Evolutionary conservation across 2,113 vertebrate genomes (phyloP).

Genomic region (Syrrhaptes paradoxus): DNA sequence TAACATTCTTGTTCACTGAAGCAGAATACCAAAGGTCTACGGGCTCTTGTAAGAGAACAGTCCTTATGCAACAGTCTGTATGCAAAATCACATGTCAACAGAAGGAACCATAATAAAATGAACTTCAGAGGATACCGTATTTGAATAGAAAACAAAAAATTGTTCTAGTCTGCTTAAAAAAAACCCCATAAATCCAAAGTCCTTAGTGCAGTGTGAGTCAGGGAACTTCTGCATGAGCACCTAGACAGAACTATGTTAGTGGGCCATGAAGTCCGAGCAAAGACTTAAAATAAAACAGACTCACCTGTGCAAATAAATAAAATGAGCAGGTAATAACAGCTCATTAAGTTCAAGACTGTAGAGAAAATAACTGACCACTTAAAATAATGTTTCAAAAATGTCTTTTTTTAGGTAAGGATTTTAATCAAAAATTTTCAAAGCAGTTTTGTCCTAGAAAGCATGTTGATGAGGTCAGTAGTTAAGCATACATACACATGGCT

Average conservation of each 20-base stretch:
- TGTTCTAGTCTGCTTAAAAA: neutral
- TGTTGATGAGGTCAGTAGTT: neutral
- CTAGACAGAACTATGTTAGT: neutral
- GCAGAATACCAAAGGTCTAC: neutral
- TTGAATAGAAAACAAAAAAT: neutral
- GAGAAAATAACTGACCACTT: neutral
- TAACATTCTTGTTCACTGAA: neutral
- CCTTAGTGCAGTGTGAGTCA: neutral
- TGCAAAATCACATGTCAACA: neutral
- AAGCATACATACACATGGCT: neutral
- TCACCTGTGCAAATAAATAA: constrained; percentile 41
- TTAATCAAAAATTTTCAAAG: neutral
- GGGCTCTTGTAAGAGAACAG: neutral
- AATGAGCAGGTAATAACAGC: neutral
- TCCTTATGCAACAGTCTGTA: neutral
- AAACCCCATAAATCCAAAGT: neutral
- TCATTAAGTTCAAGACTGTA: neutral
- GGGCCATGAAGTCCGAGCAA: neutral
- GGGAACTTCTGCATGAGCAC: neutral
- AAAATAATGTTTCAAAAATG: neutral
- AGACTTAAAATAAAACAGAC: neutral
- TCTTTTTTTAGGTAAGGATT: neutral
- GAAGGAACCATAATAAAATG: neutral
- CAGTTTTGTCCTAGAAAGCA: neutral
- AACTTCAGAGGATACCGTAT: neutral